Percentiles rank a stretch among this genome's conserved stretches.
These are phyloP conservation scores for Microplitis demolitor DNA, from an alignment of 1,140 invertebrate species.

Conservation along the genomic window DNA sequence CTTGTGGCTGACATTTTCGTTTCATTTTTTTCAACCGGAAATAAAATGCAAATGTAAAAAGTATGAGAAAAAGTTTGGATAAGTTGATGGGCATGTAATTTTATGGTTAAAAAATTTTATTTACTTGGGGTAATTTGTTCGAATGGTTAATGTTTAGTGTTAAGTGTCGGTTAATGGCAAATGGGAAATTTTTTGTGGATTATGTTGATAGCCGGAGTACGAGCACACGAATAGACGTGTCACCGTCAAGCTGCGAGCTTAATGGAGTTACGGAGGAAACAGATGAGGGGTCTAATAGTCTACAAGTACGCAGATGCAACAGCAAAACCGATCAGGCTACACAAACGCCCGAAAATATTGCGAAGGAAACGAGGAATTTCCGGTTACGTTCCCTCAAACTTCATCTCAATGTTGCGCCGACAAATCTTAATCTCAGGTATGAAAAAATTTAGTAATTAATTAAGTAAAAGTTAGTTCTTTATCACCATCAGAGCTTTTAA, in stretches of 20 bases:
- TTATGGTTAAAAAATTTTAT: too few relatives aligned
- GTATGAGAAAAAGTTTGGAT: not conserved
- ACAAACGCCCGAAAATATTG: slow-evolving; percentile 73
- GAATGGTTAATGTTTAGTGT: too few relatives aligned
- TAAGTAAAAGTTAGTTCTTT: not conserved
- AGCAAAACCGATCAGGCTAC: slow-evolving; percentile 67
- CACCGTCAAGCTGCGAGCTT: slow-evolving; percentile 63
- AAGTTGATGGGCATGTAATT: too few relatives aligned
- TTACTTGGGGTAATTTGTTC: too few relatives aligned
- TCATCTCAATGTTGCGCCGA: slow-evolving; percentile 66
- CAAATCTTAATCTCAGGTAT: slow-evolving; percentile 69
- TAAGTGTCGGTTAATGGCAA: not conserved
- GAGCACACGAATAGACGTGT: slow-evolving; percentile 55
- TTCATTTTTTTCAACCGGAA: not conserved
- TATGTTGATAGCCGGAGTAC: slow-evolving; percentile 25
- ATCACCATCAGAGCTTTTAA: too few relatives aligned
- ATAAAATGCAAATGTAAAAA: too few relatives aligned
- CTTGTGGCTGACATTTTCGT: not conserved
- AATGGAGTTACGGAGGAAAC: slow-evolving; percentile 58
- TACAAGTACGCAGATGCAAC: slow-evolving; percentile 32
- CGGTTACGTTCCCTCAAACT: slow-evolving; percentile 70
- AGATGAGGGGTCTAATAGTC: slow-evolving; percentile 40
- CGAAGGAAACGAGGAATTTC: slow-evolving; percentile 69
- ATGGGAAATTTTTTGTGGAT: not conserved
- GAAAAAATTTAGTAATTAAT: not conserved